Conservation (phyloP, 2,888 invertebrate genomes). For the Thera britannica region DNA sequence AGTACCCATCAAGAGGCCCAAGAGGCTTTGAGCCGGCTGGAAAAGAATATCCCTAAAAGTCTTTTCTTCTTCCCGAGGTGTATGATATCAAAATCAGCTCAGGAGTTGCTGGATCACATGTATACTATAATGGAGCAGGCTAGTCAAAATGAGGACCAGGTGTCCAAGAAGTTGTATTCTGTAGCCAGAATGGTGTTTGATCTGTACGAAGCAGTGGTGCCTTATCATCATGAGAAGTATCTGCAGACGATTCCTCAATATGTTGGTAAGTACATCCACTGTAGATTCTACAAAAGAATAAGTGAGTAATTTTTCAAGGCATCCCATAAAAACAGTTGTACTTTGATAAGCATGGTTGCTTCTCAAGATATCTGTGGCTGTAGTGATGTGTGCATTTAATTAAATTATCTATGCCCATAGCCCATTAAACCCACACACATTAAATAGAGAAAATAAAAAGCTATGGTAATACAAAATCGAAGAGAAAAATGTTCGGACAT, state of each 20-base stretch:
- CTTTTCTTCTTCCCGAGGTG: slow-evolving; percentile 82
- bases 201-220: slow-evolving; percentile 90
- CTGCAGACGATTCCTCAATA: slow-evolving; percentile 95
- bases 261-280: slow-evolving; percentile 84
- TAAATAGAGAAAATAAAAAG: too few species aligned
- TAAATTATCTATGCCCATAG: too few species aligned
- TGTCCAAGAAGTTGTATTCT: slow-evolving; percentile 87
- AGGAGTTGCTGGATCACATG: slow-evolving; percentile 87
- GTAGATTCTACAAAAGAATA: too few species aligned
- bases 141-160: slow-evolving; percentile 84
- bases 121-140: slow-evolving; percentile 88
- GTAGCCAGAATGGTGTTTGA: slow-evolving; percentile 90
- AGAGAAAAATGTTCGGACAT: too few species aligned
- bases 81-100: slow-evolving; percentile 86
- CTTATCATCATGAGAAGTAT: slow-evolving; percentile 91
- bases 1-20: slow-evolving; percentile 64
- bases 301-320: too few species aligned
- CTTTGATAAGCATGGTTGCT: too few species aligned
- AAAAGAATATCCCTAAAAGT: slow-evolving; percentile 73
- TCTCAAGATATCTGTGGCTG: too few species aligned
- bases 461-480: too few species aligned
- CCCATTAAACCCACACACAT: too few species aligned
- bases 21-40: slow-evolving; percentile 71
- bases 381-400: too few species aligned
- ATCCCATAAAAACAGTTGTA: too few species aligned